Base-by-base conservation (phyloP, 2,888 invertebrate genomes). In the Thalpophila matura region DNA sequence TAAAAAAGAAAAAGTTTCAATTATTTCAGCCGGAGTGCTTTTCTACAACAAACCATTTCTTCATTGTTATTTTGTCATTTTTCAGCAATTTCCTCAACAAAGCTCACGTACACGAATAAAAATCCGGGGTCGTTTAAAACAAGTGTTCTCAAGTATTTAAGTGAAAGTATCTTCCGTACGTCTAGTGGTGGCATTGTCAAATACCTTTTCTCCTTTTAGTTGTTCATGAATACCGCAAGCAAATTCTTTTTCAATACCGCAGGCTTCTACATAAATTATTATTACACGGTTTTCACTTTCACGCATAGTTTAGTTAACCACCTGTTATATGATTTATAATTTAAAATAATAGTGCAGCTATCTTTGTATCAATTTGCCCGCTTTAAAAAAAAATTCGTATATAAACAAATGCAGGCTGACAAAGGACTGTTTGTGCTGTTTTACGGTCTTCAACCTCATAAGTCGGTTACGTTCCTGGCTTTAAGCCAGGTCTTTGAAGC, bases 201-300 rank as follows among this genome's bases (percentile, higher is more conserved):
- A 61, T 47, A 67, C 58, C 35, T 40, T 84, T 85, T 84, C 84
- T 81, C 83, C 74, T 68, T 74, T 78, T 77, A 53, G 63, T 77
- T 79, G 76, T 78, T 82, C 71, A 68, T 73, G 61, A 63, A 70
- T 56, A 84, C 84, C 85, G 61, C 86, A 86, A 80, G 54, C 46
- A 27, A 59, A 79, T 59, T 70, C 69, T 81, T 87, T 88, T 85
- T 81, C 82, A 81, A 81, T 82, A 76, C 75, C 67, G 37, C 69
- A 71, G 31, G 53, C 56, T 63, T 83, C 83, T 85, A 82, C 79
- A 71, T 79, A 75, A 81, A 74, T 59, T 43, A 67, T 77, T 74
- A 81, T 75, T 65, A 62, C 63, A 76, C 26, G 46, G 66, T 85
- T 87, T 88, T 86, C 85, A 84, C 89, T 89, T 89, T 87, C 82